Base-by-base conservation (phyloP, 2,888 invertebrate genomes). In the Fabriciana adippe region DNA sequence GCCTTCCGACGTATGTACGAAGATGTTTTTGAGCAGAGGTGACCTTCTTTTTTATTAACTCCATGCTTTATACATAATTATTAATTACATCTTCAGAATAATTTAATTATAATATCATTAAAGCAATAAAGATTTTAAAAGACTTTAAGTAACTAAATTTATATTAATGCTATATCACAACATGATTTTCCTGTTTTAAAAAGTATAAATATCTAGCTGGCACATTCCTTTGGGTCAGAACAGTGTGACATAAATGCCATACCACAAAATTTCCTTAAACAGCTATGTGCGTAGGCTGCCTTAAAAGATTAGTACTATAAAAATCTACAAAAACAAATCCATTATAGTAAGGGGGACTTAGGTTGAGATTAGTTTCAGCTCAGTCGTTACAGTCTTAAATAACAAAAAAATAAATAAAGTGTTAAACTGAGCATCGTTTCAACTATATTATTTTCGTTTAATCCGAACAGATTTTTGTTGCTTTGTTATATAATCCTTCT, bases 251-350 rank as follows among this genome's bases (percentile, higher is more conserved):
- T 55, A 11, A 35, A 41, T 41, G 35, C 2, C 35, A 11, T 41
- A 26, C n/a, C 18, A 26, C 13, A 21, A 45, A 57, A 57, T 6
- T 15, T 45, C 21, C 56, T 45, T 15, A 57, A 57, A 45, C 18
- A 57, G 56, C 15, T 18, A 15, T 45, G 35, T 41, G 45, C 45
- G 41, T 56, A 56, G 45, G 45, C 41, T 15, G 21, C 15, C 56
- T 45, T 56, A 45, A 56, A 56, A 21, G 56, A 45, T 45, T 45
- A 56, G 14, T 18, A 18, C 21, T 6, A 45, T 45, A 45, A 56
- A 41, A 56, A 45, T 45, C 45, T 45, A 21, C 8, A 55, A 15
- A 55, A 55, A 15, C 26, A 26, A 31, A 15, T 15, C 26, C 31
- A 15, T n/a, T 18, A 5, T 31, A 31, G 45, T 15, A 14, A 56